Base-by-base conservation (phyloP, 2,888 invertebrate species). In the Ectobius pallidus region DNA sequence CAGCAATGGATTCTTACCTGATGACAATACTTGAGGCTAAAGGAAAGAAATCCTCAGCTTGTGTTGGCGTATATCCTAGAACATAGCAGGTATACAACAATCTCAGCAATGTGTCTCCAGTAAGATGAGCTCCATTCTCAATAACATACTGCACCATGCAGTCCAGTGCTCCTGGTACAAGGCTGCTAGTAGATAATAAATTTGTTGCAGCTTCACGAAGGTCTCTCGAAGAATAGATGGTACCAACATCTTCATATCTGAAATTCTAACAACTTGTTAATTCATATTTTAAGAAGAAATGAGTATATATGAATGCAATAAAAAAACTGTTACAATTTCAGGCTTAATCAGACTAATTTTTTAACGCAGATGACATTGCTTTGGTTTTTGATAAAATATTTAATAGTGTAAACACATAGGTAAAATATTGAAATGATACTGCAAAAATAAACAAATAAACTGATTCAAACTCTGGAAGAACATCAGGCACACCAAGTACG, bases 51-150 rank as follows among this genome's bases (percentile, higher is more conserved):
- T 81, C 78, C 1, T 82, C 79, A 4, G 67, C 62, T 9, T 83
- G 81, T 62, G 82, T 77, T 0, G 88, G 87, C 18, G 80, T 79
- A 78, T 87, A 87, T 32, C 86, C 87, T 14, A 87, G 79, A 77
- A 81, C 81, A 77, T 85, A 88, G 73, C 85, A 84, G 72, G 86
- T 82, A 65, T 80, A 83, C 16, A 87, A 77, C 0, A 87, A 78
- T 77, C 85, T 86, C 76, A 85, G 86, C 1, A 84, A 83, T 52
- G 86, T 87, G 74, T 86, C 86, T 2, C 86, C 87, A 1, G 85
- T 79, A 1, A 88, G 75, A 77, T 83, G 80, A 1, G 83, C 78
- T 65, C 82, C 80, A 75, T 85, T 81, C 14, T 82, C 77, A 1
- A 83, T 77, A 11, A 87, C 78, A 78, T 87, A 88, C 16, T 82